Evolutionary conservation across 2,113 vertebrate genomes (phyloP), one percentile per base, ranked within the genome.

Genomic region (Salminus brasiliensis): DNA sequence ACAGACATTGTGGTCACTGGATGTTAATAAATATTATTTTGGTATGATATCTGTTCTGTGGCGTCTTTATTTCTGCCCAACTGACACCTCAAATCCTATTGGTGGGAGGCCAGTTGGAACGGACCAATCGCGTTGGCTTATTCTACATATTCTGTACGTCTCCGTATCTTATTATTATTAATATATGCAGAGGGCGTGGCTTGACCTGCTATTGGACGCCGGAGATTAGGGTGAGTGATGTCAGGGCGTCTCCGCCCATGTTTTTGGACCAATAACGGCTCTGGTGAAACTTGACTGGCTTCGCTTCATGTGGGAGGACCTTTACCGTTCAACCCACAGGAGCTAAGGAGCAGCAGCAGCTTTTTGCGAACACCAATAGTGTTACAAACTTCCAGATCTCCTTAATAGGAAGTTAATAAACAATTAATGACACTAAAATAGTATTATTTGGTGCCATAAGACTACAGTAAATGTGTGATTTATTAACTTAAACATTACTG

Each of bases 201-300:
- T 43, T 49, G 21, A 3, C 0, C 12, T 49, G 7, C 59, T 65
- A 88, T 88, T 88, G 82, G 87, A 59, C 32, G 32, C n/a, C 10
- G 23, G 12, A 47, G 18, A 15, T 74, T 34, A 11, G 49, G 72
- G 59, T 7, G 7, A 39, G 18, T 59, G 34, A 16, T 29, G 29
- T 41, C 18, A 5, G 12, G 15, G 43, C 30, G 32, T 62, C 72
- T 62, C 81, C 81, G 13, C 85, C 85, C 62, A 30, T 62, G 27
- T 49, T 10, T 13, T 18, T 67, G 12, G 65, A 59, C 73, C 84
- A 80, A 79, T 85, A 9, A 36, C 21, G 7, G 1, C 16, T 59
- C 49, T 13, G 21, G 39, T 36, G n/a, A 57, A 65, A 41, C 2
- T 0, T 74, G 84, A 85, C 36, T 85, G 84, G 81, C 21, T 60